A percentile compares a stretch with the other conserved stretches of the same genome.
phyloP scores from a whole-genome alignment of 2,797 vertebrate genomes.

The Spinus pinus region DNA sequence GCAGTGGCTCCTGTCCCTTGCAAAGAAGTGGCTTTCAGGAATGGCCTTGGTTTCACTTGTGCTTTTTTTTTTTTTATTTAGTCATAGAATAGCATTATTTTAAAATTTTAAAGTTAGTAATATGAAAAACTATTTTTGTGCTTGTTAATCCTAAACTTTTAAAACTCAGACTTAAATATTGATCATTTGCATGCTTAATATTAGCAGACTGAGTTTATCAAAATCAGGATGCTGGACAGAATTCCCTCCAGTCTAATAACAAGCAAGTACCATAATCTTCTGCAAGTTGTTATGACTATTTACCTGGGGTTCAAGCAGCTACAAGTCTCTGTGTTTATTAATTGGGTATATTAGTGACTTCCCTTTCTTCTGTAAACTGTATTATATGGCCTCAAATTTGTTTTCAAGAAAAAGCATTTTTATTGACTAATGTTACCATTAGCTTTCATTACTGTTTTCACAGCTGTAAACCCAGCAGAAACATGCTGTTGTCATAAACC shows the following conservation, averaged over 20 bases:
- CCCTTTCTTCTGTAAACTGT: neutral
- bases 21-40: neutral
- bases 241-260: neutral
- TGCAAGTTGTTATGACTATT: neutral
- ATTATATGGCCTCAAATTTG: neutral
- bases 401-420: neutral
- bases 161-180: neutral
- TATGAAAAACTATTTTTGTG: neutral
- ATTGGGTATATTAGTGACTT: neutral
- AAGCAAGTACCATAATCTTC: neutral
- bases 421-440: neutral
- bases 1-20: neutral
- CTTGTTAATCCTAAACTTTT: neutral
- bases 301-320: neutral
- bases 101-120: neutral
- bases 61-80: neutral
- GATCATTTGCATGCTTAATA: neutral
- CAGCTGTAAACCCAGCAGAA: slow-evolving; percentile 17
- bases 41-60: neutral
- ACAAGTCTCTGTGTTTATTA: neutral
- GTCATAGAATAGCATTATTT: neutral
- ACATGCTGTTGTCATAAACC: neutral
- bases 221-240: neutral
- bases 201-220: neutral
- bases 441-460: neutral